Evolutionary conservation across 2,888 invertebrate species (phyloP).

Genomic region (Empis livida): DNA sequence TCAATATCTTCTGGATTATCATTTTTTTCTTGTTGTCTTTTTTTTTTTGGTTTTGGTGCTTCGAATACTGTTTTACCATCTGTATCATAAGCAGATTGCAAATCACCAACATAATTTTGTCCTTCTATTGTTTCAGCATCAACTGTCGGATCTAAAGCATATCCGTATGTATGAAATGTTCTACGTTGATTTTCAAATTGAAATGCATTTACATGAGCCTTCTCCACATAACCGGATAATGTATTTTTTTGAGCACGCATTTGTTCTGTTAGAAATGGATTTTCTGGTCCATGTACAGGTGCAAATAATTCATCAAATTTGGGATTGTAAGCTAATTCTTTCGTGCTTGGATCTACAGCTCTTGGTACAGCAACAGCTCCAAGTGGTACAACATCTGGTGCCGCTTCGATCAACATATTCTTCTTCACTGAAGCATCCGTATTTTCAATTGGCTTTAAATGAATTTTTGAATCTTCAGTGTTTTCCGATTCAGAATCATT

Average conservation of each 20-base stretch:
- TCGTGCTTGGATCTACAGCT: slow-evolving; percentile 63
- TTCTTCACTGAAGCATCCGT: slow-evolving; percentile 46
- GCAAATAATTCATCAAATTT: slow-evolving; percentile 91
- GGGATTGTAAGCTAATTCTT: slow-evolving; percentile 82
- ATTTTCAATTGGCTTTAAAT: slow-evolving; percentile 44
- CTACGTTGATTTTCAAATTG: slow-evolving; percentile 94
- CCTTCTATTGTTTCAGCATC: slow-evolving; percentile 41
- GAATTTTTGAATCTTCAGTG: slow-evolving; percentile 39
- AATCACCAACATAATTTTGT: slow-evolving; percentile 43
- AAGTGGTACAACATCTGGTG: slow-evolving; percentile 71
- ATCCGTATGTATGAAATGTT: slow-evolving; percentile 90
- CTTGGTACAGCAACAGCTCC: slow-evolving; percentile 56
- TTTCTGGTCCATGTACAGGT: slow-evolving; percentile 80
- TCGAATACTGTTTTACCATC: slow-evolving; percentile 88
- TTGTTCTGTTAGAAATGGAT: slow-evolving; percentile 86
- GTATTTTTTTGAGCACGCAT: slow-evolving; percentile 81
- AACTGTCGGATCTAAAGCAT: slow-evolving; percentile 87
- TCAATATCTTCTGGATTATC: slow-evolving; percentile 82
- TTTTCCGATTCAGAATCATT: slow-evolving; percentile 42
- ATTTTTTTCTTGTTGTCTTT: slow-evolving; percentile 76
- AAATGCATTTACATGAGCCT: slow-evolving; percentile 90
- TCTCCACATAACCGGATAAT: slow-evolving; percentile 86
- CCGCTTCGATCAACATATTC: slow-evolving; percentile 59
- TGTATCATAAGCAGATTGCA: slow-evolving; percentile 55
- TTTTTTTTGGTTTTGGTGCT: slow-evolving; percentile 59